Base-by-base conservation (phyloP, 2,888 invertebrate species). In the Ophonus ardosiacus region DNA sequence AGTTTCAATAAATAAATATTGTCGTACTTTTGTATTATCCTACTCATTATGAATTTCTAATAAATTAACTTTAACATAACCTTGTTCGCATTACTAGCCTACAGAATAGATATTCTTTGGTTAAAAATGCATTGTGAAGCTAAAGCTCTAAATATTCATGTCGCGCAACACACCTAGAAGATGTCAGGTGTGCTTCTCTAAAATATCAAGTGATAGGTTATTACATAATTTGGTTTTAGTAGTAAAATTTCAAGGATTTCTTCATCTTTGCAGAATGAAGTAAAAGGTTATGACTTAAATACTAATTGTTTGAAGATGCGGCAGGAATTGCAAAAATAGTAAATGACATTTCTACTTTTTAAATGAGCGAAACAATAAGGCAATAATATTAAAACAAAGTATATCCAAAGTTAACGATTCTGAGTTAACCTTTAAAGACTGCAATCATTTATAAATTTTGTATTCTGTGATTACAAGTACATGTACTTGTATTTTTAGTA, bases 151-250 rank as follows among this genome's bases (percentile, higher is more conserved):
- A 51, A 51, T 51, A 51, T 51, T 51, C 43, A 51, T 51, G 43
- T 51, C 43, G 43, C 43, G 43, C 8, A 51, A 51, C 43, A 51
- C 43, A 51, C 43, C 43, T 51, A 51, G 43, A 51, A 8, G 8
- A 13, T 51, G 43, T 10, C 43, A 51, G 43, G 43, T 51, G 43
- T 51, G 6, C 43, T 2, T 51, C 43, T 51, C 13, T 51, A 56
- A 82, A 82, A 82, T 82, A 71, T 82, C 82, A 82, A 57, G 82
- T 82, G 71, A 82, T 81, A 61, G 81, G 24, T 82, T 82, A n/a
- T 82, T 82, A 71, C 82, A 82, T 82, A 82, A 82, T 56, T 68
- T 57, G 71, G 56, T 68, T 71, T 65, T 81, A 82, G 68, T 82
- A 82, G 15, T 38, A 68, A 63, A 79, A 68, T 68, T 71, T 68